Percentiles rank a stretch among this genome's conserved stretches.
These are phyloP conservation scores for Numenius phaeopus DNA, from an alignment of 2,797 vertebrate genomes.

Conservation along the genomic window DNA sequence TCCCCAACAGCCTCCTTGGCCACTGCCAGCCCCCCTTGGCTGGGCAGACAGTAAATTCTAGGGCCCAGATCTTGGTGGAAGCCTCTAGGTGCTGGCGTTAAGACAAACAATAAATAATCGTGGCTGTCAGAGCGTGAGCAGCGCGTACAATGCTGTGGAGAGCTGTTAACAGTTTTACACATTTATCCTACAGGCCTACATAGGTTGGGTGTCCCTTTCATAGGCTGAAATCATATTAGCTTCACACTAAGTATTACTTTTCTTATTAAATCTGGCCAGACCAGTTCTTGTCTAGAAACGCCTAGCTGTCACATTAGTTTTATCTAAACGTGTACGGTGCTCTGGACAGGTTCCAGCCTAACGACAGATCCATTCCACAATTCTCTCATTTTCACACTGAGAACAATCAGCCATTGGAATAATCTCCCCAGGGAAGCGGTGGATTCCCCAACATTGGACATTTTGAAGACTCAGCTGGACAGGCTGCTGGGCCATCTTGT, in stretches of 20 bases:
- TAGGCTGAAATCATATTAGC: not conserved
- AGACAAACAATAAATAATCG: not conserved
- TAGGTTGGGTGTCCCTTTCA: not conserved
- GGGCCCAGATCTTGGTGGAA: not conserved
- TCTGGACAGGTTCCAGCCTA: not conserved
- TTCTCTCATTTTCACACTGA: not conserved
- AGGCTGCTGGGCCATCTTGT: not conserved
- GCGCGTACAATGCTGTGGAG: not conserved
- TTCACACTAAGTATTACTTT: not conserved
- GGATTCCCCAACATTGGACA: not conserved
- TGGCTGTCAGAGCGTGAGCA: not conserved
- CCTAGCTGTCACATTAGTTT: not conserved
- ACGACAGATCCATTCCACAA: not conserved
- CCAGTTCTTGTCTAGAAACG: not conserved
- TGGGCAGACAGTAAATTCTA: not conserved
- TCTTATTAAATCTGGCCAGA: not conserved
- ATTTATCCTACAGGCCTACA: not conserved
- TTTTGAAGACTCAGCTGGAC: not conserved
- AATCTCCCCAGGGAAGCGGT: not conserved
- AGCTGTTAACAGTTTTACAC: not conserved
- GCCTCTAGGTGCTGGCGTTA: not conserved
- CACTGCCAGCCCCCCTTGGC: not conserved
- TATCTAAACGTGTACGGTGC: rapidly evolving
- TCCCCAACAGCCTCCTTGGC: not conserved
- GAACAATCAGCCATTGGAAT: not conserved